Evolutionary conservation across 1,140 invertebrate species (phyloP), one percentile per base, ranked within the genome.

Genomic region (Nylanderia fulva): DNA sequence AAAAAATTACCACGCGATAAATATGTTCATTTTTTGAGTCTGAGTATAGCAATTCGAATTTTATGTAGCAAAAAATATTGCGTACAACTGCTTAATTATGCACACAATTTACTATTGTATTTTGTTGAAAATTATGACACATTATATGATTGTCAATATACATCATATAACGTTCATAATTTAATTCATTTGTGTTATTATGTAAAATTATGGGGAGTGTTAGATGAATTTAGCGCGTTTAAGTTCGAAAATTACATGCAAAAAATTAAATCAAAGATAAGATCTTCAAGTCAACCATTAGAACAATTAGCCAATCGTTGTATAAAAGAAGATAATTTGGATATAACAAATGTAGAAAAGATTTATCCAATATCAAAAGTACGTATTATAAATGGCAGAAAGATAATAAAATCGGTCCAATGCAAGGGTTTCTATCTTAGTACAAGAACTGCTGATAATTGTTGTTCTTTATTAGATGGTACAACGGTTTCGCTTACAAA

Each of bases 81-180:
- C 18, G 7, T 9, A 56, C 27, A 66, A 68, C 15, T 66, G 11
- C 21, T 66, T 54, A 1, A 68, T 52, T 80, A 68, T 80, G 48
- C 66, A 39, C 69, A 58, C 11, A 74, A 60, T 5, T 85, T 87
- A 74, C 8, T 87, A 68, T 68, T 79, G n/a, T 69, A 52, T 33
- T 86, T 86, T 61, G 63, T 86, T 45, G n/a, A 60, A 80, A 74
- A 80, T 79, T 85, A 74, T 27, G 24, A 33, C 27, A 48, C 8
- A 24, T 48, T 85, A 75, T 88, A 71, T 77, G 33, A 61, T 36
- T 8, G 8, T 69, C 60, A 80, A 58, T 54, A 52, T 61, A 33
- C 83, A 68, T 88, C 79, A 21, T 76, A 86, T 36, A 85, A 85
- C 60, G 84, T 85, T 15, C 76, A 85, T 77, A 76, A 58, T 71